These are phyloP conservation scores for Scaptomyza pallida DNA, from an alignment of 1,140 invertebrate species.

Conservation along the genomic window DNA sequence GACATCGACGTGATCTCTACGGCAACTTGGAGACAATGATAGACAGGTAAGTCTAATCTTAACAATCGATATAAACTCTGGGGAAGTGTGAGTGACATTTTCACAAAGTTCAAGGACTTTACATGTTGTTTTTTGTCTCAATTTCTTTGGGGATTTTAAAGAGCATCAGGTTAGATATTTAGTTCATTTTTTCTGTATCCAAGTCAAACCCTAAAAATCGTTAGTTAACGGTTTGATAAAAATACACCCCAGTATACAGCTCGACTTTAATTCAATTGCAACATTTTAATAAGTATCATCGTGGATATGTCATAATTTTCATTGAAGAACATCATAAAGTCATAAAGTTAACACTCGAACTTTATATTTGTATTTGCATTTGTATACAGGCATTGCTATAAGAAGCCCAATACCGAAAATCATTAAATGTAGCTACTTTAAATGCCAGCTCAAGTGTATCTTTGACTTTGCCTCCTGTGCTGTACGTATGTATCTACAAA, in stretches of 20 bases:
- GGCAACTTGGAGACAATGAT: constrained; percentile 88
- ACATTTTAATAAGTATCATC: no score
- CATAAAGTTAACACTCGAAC: constrained; percentile 1
- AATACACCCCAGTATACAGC: no score
- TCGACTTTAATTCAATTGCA: no score
- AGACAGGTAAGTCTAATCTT: constrained; percentile 86
- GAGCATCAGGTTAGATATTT: no score
- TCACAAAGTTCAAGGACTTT: no score
- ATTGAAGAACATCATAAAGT: not conserved
- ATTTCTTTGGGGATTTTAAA: no score
- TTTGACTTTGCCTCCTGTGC: constrained; percentile 6
- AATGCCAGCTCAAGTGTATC: constrained; percentile 50
- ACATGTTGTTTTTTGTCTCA: no score
- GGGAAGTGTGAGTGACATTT: not conserved
- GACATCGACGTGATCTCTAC: constrained; percentile 88
- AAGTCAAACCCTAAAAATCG: no score
- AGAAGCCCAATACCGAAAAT: constrained; percentile 10
- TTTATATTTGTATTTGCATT: constrained; percentile 7
- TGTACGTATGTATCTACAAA: constrained; percentile 5
- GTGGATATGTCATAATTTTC: not conserved
- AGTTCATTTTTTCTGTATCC: no score
- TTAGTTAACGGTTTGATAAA: no score
- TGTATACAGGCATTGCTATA: not conserved
- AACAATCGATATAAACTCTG: constrained; percentile 3
- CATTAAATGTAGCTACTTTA: constrained; percentile 59